Evolutionary conservation across 2,888 invertebrate genomes (phyloP), one percentile per base, ranked within the genome.

Genomic region (Erynnis tages): DNA sequence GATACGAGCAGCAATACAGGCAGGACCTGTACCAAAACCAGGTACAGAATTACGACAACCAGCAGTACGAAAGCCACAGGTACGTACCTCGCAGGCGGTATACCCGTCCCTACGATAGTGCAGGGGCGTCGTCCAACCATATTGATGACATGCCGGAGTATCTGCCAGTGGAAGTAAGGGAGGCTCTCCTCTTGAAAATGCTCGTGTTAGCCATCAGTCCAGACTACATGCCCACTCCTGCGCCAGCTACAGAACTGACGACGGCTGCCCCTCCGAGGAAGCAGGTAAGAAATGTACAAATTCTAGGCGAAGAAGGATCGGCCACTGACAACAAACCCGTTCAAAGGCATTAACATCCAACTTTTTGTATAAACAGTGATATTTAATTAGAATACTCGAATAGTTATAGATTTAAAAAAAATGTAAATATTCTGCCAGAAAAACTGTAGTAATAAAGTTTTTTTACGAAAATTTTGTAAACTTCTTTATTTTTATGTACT

Each of bases 121-220:
- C 82, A 41, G 73, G 83, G 11, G 75, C 85, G 21, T 77, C 82
- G 16, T 78, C 88, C 2, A 88, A 90, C 54, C 77, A 82, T 16
- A 69, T 84, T 10, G 87, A 91, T 29, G 91, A 91, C 17, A 65
- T 73, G 54, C 91, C 92, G 4, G 92, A 93, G 58, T 93, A 91
- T 61, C 73, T 94, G 11, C 94, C 94, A 8, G 90, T 93, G 0
- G 93, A 94, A 53, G 92, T 94, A 11, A 84, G 94, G 53, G 94
- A 94, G 72, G 94, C 94, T 67, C 77, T 94, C 27, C 76, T 94
- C 5, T 72, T 94, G 64, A 91, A 93, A 66, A 94, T 94, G 94
- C 78, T 94, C 21, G 92, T 94, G 69, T 71, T 94, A 53, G 94
- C 94, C 0, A 93, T 94, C 59, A 93, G 93, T 69, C 92, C 93